Percentiles rank a stretch among this genome's conserved stretches.
Evolutionary conservation across 2,888 invertebrate genomes (phyloP).

Genomic region (Agriopis aurantiaria): DNA sequence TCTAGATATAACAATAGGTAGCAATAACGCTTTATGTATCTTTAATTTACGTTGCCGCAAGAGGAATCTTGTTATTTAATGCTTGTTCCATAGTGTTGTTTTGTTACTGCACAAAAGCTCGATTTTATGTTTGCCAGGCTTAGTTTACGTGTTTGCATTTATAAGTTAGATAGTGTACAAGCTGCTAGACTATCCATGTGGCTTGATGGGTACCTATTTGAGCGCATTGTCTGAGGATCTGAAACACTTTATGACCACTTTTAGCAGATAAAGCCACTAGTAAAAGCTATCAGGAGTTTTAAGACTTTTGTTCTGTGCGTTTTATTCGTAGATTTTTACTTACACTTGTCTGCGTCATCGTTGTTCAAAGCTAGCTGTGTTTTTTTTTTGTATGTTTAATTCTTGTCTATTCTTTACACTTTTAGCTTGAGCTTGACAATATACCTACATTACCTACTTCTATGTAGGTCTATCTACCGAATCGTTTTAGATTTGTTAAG

Average conservation of each 20-base stretch:
- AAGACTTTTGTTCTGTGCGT: slow-evolving; percentile 47
- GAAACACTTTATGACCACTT: slow-evolving; percentile 50
- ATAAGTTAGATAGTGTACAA: slow-evolving; percentile 31
- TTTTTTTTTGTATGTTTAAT: not conserved
- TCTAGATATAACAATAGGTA: not conserved
- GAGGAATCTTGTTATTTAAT: slow-evolving; percentile 16
- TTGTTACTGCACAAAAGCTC: slow-evolving; percentile 53
- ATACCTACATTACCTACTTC: no score
- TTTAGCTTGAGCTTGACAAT: not conserved
- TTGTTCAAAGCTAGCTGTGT: not conserved
- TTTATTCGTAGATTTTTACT: slow-evolving; percentile 35
- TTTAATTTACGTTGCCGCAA: slow-evolving; percentile 17
- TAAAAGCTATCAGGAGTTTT: slow-evolving; percentile 48
- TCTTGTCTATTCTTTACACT: not conserved
- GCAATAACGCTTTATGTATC: slow-evolving; percentile 18
- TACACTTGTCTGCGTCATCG: not conserved
- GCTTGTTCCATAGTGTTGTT: slow-evolving; percentile 19
- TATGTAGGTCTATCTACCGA: no score
- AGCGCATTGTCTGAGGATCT: slow-evolving; percentile 64
- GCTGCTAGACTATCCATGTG: slow-evolving; percentile 60
- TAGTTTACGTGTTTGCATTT: slow-evolving; percentile 59
- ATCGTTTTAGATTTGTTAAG: not conserved
- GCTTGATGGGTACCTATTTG: slow-evolving; percentile 62
- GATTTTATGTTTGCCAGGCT: slow-evolving; percentile 54
- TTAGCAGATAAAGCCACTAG: slow-evolving; percentile 54